Evolutionary conservation across 2,113 vertebrate species (phyloP).

Genomic region (Athene cunicularia): DNA sequence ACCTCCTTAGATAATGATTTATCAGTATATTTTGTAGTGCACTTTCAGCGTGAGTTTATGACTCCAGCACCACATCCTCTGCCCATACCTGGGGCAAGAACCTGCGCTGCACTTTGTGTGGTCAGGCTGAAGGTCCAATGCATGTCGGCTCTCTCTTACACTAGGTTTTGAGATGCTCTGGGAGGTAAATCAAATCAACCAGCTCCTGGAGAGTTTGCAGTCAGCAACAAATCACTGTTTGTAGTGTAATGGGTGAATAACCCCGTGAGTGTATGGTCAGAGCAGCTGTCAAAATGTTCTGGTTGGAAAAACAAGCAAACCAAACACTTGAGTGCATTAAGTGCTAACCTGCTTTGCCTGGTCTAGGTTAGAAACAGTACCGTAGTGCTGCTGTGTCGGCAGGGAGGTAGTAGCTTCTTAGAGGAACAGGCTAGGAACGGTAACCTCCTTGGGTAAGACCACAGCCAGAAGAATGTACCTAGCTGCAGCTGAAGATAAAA

Average conservation of each 20-base stretch:
- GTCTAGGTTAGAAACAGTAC: neutral
- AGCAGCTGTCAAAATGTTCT: neutral
- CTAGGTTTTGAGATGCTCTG: neutral
- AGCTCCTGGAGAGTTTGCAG: neutral
- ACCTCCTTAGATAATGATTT: neutral
- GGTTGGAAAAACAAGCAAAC: neutral
- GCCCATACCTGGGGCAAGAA: neutral
- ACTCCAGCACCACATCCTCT: neutral
- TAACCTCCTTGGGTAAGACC: neutral
- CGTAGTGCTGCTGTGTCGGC: neutral
- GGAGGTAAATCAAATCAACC: neutral
- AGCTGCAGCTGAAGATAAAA: neutral
- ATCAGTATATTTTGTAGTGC: neutral
- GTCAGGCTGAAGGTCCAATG: neutral
- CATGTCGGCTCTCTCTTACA: rapidly evolving
- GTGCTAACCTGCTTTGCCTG: neutral
- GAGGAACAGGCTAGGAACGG: neutral
- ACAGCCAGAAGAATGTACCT: neutral
- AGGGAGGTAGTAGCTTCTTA: neutral
- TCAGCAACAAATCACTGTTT: neutral
- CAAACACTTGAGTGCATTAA: neutral
- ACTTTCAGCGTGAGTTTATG: neutral
- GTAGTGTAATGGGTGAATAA: neutral
- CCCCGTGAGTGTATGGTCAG: neutral
- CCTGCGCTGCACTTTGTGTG: neutral